Base-by-base conservation (phyloP, 1,140 invertebrate genomes). In the Sarcophaga peregrina region DNA sequence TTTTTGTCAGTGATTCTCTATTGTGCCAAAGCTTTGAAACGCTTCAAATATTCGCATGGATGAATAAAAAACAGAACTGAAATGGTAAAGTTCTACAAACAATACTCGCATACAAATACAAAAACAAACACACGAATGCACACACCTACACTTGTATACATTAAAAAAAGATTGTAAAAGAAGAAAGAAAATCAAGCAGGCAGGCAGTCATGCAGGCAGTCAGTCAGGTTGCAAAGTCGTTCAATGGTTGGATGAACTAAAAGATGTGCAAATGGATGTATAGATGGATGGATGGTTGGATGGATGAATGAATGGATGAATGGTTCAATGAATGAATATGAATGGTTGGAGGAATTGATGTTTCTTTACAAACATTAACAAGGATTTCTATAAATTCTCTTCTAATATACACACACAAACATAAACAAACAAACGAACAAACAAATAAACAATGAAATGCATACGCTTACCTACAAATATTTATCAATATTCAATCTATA, bases 41-140 rank as follows among this genome's bases (percentile, higher is more conserved):
- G 62, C 62, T 68, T 68, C 62, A 68, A 68, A 68, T 68, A 20
- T 17, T 68, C 62, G 62, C 62, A 68, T 68, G 62, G 62, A 68
- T 68, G 62, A 68, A 68, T 68, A 68, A 68, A 68, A 20, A 68
- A n/a, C n/a, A 68, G 62, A 37, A 37, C 25, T 68, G 62, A 68
- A 68, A 58, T 58, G 54, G 54, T 58, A 58, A 58, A 58, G 54
- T 58, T 58, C 15, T n/a, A n/a, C 13, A 58, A 58, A 58, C 54
- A 58, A 58, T 58, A 58, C 54, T 58, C 13, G 5, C 13, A 5
- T 37, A 37, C n/a, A n/a, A n/a, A n/a, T 37, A 37, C 4, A 37
- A 4, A 37, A 37, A 37, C 25, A 37, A 37, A 37, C 25, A 37
- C 25, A 37, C 25, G 25, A 37, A 37, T 37, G 25, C 54, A 58